A percentile compares a stretch with the other conserved stretches of the same genome.
These are phyloP conservation scores for Ruditapes philippinarum DNA, from an alignment of 1,140 invertebrate genomes.

Conservation along the genomic window DNA sequence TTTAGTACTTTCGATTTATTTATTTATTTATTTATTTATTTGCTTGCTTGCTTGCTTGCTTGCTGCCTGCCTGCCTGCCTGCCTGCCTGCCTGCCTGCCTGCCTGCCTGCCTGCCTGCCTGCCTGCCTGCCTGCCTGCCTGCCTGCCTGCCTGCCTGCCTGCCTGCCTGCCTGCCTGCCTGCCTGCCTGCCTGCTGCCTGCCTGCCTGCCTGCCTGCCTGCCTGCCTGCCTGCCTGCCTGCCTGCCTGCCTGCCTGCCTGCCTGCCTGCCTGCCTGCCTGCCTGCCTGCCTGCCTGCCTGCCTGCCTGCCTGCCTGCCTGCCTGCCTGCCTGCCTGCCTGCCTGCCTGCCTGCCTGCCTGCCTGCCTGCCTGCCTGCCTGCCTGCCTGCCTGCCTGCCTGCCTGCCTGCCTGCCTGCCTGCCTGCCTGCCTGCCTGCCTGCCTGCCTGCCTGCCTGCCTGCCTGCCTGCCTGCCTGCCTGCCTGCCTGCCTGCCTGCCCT, in stretches of 20 bases:
- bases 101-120: not conserved
- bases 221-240: not conserved
- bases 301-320: not conserved
- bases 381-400: slow-evolving; percentile 7
- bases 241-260: not conserved
- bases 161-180: not conserved
- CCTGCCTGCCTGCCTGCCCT: not conserved
- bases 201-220: slow-evolving; percentile 15
- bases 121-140: not conserved
- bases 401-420: not conserved
- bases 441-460: not conserved
- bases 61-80: too few species aligned
- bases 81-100: not conserved
- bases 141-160: slow-evolving; percentile 10
- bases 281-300: not conserved
- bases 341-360: not conserved
- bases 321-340: not conserved
- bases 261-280: not conserved
- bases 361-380: slow-evolving; percentile 1
- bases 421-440: not conserved
- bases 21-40: too few species aligned
- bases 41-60: too few species aligned
- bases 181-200: too few species aligned
- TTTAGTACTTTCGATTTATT: too few species aligned
- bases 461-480: not conserved